Evolutionary conservation across 2,113 vertebrate genomes (phyloP).

Genomic region (Arenaria interpres): DNA sequence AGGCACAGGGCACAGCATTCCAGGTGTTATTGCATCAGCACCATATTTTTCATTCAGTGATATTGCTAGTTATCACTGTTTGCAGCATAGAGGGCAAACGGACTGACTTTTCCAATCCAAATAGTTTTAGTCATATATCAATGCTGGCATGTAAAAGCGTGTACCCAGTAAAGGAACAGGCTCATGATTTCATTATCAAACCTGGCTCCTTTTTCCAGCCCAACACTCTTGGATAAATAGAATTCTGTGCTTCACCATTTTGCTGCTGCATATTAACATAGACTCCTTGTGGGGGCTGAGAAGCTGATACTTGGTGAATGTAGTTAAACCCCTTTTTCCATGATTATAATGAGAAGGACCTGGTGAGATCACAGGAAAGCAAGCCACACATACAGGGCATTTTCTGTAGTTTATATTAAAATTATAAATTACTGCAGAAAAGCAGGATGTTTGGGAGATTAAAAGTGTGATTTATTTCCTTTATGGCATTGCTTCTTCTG

Average conservation of each 20-base stretch:
- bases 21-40: not conserved
- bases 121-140: not conserved
- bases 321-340: not conserved
- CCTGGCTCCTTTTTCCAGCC: not conserved
- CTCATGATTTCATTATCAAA: not conserved
- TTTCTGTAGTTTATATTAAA: conserved; percentile 1
- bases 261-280: not conserved
- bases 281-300: not conserved
- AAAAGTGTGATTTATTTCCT: not conserved
- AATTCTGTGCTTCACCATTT: conserved; percentile 10
- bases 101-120: conserved; percentile 5
- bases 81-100: not conserved
- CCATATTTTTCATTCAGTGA: not conserved
- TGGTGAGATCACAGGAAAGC: not conserved
- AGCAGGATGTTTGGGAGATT: not conserved
- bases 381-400: not conserved
- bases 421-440: conserved; percentile 12
- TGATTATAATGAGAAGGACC: not conserved
- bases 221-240: not conserved
- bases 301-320: not conserved
- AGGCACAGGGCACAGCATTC: not conserved
- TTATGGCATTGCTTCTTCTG: not conserved
- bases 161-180: not conserved
- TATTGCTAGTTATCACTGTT: not conserved
- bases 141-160: not conserved